These are phyloP conservation scores for Eurosta solidaginis DNA, from an alignment of 1,140 invertebrate species.

Conservation along the genomic window DNA sequence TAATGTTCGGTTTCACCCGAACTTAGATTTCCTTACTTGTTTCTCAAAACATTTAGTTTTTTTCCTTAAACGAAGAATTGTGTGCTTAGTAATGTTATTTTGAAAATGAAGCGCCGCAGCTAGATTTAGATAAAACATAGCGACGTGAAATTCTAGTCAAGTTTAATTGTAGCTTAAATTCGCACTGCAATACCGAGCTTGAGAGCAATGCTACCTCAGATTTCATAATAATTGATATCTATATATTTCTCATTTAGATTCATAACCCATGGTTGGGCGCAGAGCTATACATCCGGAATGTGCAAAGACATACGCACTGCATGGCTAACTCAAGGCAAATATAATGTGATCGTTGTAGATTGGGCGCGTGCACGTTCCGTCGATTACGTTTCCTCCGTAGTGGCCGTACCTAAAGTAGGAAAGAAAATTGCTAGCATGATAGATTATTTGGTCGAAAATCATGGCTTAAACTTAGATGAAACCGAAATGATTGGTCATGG, in stretches of 20 bases:
- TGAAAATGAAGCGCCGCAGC: too few species aligned
- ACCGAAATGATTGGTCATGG: constrained; percentile 69
- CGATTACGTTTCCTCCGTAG: constrained; percentile 57
- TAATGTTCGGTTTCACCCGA: too few species aligned
- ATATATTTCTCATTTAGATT: constrained; percentile 27
- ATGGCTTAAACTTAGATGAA: constrained; percentile 61
- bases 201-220: too few species aligned
- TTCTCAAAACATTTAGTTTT: too few species aligned
- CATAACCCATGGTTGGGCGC: constrained; percentile 43
- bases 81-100: too few species aligned
- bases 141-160: too few species aligned
- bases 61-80: too few species aligned
- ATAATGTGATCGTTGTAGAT: constrained; percentile 64
- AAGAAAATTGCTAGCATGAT: constrained; percentile 61
- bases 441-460: constrained; percentile 54
- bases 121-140: too few species aligned
- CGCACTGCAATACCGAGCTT: too few species aligned
- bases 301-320: constrained; percentile 45
- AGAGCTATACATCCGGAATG: constrained; percentile 27
- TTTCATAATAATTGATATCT: not conserved
- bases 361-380: constrained; percentile 57
- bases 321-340: constrained; percentile 57
- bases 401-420: constrained; percentile 61
- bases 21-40: too few species aligned
- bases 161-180: too few species aligned